Conservation (phyloP, 1,140 invertebrate species). For the Pachypsylla venusta region DNA sequence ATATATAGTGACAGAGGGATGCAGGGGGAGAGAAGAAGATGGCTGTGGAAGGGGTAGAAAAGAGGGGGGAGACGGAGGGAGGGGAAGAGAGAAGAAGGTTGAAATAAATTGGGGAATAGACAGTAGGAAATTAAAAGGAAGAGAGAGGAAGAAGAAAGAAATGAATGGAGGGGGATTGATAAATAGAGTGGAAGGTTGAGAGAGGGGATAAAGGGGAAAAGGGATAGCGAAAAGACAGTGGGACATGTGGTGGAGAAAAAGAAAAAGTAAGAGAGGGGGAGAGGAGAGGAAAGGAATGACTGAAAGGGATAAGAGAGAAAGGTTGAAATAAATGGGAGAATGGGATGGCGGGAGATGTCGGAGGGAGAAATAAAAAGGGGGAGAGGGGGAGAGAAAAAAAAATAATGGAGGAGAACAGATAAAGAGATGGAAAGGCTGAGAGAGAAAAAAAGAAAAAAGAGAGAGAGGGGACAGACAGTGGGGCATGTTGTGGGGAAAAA, state of each 20-base stretch:
- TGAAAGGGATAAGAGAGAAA: constrained; percentile 4
- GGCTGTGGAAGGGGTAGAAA: neutral
- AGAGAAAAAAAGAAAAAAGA: neutral
- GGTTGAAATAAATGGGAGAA: neutral
- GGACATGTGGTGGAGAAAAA: neutral
- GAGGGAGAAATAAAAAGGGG: neutral
- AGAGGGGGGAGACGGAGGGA: neutral
- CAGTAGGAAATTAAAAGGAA: neutral
- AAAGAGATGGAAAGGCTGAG: neutral
- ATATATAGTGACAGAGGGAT: no score
- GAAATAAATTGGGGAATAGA: neutral
- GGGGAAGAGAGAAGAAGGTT: neutral
- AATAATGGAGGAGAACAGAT: neutral
- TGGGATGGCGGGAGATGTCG: neutral
- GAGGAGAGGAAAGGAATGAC: neutral
- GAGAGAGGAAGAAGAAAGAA: constrained; percentile 6
- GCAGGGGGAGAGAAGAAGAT: no score
- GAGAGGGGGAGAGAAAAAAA: neutral
- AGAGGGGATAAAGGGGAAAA: neutral
- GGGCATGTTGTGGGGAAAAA: neutral
- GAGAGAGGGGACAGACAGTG: neutral
- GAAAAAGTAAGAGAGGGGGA: constrained; percentile 1
- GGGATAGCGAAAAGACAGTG: no score
- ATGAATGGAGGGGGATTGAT: neutral
- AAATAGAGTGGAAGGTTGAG: neutral